Conservation (phyloP, 2,797 vertebrate species). For the Hyperoplus lanceolatus region DNA sequence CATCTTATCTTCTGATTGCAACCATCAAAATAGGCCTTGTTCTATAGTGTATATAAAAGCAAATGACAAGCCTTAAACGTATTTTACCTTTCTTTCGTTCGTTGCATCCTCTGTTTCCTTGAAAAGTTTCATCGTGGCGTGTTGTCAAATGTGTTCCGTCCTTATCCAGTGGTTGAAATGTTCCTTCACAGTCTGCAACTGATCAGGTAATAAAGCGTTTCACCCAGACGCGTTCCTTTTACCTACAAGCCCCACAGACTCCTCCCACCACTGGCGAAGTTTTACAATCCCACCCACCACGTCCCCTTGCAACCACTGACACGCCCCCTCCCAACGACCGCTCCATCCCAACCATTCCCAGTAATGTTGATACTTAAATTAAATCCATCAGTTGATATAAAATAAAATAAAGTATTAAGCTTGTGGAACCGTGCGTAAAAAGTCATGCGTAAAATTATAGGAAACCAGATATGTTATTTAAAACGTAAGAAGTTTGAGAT, state of each 20-base stretch:
- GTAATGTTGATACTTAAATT: neutral
- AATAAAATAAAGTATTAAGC: no score
- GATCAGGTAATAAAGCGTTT: neutral
- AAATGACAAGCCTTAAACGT: neutral
- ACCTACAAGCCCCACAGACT: neutral
- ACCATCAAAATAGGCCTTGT: neutral
- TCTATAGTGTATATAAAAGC: neutral
- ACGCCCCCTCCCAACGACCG: no score
- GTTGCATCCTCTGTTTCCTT: constrained; percentile 50
- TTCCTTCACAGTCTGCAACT: constrained; percentile 16
- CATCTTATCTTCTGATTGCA: neutral
- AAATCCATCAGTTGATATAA: neutral
- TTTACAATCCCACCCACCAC: neutral
- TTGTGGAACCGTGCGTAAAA: constrained; percentile 6
- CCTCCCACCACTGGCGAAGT: constrained; percentile 34
- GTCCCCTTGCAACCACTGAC: neutral
- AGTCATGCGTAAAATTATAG: no score
- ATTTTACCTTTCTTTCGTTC: constrained; percentile 79
- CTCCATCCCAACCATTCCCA: neutral
- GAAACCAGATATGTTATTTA: no score
- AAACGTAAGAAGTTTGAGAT: no score
- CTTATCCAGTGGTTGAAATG: neutral
- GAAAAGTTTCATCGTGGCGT: constrained; percentile 61
- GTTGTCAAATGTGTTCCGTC: neutral
- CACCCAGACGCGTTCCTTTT: constrained; percentile 12